phyloP scores from a whole-genome alignment of 1,140 invertebrate genomes.

The Drosophila sp. region DNA sequence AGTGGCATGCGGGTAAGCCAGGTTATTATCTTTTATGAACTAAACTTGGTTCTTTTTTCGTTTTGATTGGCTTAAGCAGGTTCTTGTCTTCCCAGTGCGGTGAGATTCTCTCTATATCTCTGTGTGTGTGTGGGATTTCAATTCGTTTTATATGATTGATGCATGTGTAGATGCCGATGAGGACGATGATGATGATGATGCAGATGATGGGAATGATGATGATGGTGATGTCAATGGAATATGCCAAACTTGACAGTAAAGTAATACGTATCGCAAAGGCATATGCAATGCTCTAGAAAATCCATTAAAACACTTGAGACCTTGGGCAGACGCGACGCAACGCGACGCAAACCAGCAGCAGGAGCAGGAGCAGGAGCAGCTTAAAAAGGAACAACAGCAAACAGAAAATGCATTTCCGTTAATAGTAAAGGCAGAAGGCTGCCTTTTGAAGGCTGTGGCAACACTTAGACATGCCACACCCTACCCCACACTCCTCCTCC shows the following conservation, averaged over 20 bases:
- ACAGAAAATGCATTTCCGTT: slow-evolving; percentile 76
- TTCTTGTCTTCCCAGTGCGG: background rate
- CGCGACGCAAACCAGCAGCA: slow-evolving; percentile 29
- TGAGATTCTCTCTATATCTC: background rate
- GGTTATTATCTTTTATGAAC: slow-evolving; percentile 81
- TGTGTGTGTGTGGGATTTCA: background rate
- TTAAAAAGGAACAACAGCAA: slow-evolving; percentile 23
- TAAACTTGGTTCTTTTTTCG: slow-evolving; percentile 43
- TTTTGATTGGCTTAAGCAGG: slow-evolving; percentile 57
- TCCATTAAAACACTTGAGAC: slow-evolving; percentile 78
- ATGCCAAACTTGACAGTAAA: slow-evolving; percentile 66
- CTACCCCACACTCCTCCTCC: background rate
- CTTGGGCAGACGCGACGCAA: slow-evolving; percentile 55
- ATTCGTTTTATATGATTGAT: slow-evolving; percentile 62
- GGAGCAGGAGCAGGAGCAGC: background rate
- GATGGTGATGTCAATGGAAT: slow-evolving; percentile 40
- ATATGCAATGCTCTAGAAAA: slow-evolving; percentile 55
- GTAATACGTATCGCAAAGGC: slow-evolving; percentile 26
- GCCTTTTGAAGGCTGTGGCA: slow-evolving; percentile 65
- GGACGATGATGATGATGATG: background rate
- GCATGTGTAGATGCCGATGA: slow-evolving; percentile 41
- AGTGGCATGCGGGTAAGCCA: slow-evolving; percentile 64
- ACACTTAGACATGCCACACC: slow-evolving; percentile 61
- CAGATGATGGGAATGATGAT: slow-evolving; percentile 28
- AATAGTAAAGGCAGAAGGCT: slow-evolving; percentile 51